Evolutionary conservation across 1,140 invertebrate genomes (phyloP).

Genomic region (Drosophila simulans): DNA sequence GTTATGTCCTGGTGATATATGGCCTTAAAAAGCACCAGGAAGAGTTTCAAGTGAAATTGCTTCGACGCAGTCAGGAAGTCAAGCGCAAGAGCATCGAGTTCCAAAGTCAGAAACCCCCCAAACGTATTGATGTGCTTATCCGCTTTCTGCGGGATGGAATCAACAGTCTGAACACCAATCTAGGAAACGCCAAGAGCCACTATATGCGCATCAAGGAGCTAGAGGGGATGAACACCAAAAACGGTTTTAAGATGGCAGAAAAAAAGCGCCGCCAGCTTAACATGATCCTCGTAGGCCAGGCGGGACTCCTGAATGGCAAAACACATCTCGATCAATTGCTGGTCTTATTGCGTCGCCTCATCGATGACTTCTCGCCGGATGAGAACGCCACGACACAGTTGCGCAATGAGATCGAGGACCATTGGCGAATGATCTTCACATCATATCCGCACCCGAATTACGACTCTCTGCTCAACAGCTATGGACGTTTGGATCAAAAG

Average conservation of each 20-base stretch:
- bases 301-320: constrained; percentile 85
- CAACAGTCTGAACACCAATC: constrained; percentile 48
- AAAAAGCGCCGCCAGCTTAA: constrained; percentile 85
- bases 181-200: constrained; percentile 84
- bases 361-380: constrained; percentile 80
- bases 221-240: constrained; percentile 85
- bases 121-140: constrained; percentile 61
- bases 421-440: constrained; percentile 85
- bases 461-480: constrained; percentile 84
- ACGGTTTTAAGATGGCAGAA: constrained; percentile 82
- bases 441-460: constrained; percentile 85
- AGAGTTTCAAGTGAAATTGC: constrained; percentile 84
- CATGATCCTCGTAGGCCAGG: constrained; percentile 86
- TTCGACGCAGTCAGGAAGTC: constrained; percentile 66
- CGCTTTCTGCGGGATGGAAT: constrained; percentile 74
- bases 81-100: constrained; percentile 60
- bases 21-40: constrained; percentile 85
- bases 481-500: constrained; percentile 69
- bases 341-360: constrained; percentile 82
- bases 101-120: constrained; percentile 68
- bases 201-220: constrained; percentile 84
- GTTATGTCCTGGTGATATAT: constrained; percentile 85
- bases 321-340: constrained; percentile 85
- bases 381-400: constrained; percentile 78
- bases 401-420: constrained; percentile 85